Conservation (phyloP, 2,888 invertebrate species). For the Andrena bicolor region DNA sequence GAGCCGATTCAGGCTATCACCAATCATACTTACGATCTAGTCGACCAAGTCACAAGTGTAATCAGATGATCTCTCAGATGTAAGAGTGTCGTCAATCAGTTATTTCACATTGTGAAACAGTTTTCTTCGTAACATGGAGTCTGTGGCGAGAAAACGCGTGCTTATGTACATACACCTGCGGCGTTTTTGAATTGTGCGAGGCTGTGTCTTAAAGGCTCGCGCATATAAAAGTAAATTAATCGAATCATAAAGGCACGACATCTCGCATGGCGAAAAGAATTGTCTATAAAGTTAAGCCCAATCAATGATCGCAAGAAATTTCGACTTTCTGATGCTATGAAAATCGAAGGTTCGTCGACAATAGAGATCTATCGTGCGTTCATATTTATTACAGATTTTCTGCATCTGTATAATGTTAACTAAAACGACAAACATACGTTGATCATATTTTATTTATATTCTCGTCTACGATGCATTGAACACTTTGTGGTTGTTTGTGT, state of each 20-base stretch:
- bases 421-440: not conserved
- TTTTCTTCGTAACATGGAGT: not conserved
- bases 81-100: not conserved
- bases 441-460: not conserved
- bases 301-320: not conserved
- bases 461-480: conserved; percentile 14
- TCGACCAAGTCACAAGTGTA: conserved; percentile 1
- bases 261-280: too few relatives aligned
- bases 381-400: not conserved
- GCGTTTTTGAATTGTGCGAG: not conserved
- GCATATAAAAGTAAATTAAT: conserved; percentile 13
- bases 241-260: not conserved
- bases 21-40: conserved; percentile 4
- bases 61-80: not conserved
- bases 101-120: not conserved
- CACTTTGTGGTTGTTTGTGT: conserved; percentile 41
- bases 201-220: not conserved
- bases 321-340: not conserved
- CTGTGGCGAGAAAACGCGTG: too few relatives aligned
- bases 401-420: not conserved
- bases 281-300: conserved; percentile 4
- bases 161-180: too few relatives aligned
- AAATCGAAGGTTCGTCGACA: not conserved
- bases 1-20: not conserved
- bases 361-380: too few relatives aligned